Evolutionary conservation across 2,113 vertebrate species (phyloP).

Genomic region (Caloenas nicobarica): DNA sequence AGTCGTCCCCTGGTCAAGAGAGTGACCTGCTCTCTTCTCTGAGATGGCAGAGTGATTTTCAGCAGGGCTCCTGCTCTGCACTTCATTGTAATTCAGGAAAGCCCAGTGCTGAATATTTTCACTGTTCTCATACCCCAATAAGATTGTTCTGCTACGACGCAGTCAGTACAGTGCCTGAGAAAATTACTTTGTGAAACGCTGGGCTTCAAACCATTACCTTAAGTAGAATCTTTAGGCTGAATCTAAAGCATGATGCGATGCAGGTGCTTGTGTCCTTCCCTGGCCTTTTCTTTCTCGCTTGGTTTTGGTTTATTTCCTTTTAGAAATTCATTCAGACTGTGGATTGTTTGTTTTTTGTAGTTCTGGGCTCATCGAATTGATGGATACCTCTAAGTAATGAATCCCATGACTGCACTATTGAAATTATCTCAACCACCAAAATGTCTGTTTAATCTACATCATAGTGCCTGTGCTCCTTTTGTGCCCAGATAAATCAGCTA

Average conservation of each 20-base stretch:
- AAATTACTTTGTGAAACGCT: constrained; percentile 19
- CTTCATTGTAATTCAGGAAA: constrained; percentile 60
- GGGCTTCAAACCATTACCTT: constrained; percentile 41
- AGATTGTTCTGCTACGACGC: constrained; percentile 15
- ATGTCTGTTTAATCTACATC: constrained; percentile 59
- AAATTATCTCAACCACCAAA: constrained; percentile 63
- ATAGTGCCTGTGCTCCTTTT: constrained; percentile 18
- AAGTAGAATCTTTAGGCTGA: constrained; percentile 21
- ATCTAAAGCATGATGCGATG: background rate
- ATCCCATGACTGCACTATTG: constrained; percentile 9
- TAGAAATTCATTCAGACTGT: background rate
- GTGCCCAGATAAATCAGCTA: constrained; percentile 59
- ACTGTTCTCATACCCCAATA: constrained; percentile 3
- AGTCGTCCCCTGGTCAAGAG: background rate
- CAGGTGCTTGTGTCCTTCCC: background rate
- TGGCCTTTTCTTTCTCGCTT: background rate
- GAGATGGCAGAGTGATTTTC: constrained; percentile 41
- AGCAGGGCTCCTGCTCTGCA: background rate
- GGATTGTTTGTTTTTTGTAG: constrained; percentile 23
- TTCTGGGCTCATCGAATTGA: background rate
- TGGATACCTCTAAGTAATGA: constrained; percentile 39
- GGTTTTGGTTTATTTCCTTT: background rate
- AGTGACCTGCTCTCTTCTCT: background rate
- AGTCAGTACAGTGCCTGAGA: constrained; percentile 30
- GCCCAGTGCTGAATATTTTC: constrained; percentile 14